phyloP scores from a whole-genome alignment of 1,140 invertebrate species.

The Trypoxylus dichotomus region DNA sequence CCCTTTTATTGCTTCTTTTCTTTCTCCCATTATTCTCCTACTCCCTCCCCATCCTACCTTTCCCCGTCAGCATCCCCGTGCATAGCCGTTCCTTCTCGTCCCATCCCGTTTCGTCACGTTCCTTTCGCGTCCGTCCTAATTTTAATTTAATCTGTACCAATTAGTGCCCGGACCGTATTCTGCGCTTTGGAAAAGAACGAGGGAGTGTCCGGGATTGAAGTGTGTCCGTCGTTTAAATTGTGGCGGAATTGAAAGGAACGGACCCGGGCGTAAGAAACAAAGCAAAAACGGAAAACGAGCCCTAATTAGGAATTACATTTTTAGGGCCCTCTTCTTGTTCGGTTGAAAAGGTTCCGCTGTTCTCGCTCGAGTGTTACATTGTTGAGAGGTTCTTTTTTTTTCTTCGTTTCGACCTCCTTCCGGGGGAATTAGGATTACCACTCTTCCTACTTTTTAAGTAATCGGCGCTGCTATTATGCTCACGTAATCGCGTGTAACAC shows the following conservation, averaged over 20 bases:
- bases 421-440: too few species aligned
- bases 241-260: background rate
- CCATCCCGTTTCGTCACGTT: background rate
- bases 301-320: slow-evolving; percentile 12
- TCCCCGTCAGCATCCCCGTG: background rate
- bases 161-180: background rate
- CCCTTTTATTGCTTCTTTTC: background rate
- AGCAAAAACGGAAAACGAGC: background rate
- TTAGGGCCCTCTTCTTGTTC: background rate
- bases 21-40: background rate
- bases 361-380: background rate
- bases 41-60: background rate
- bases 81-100: background rate
- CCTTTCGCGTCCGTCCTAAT: background rate
- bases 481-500: too few species aligned
- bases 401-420: too few species aligned
- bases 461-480: too few species aligned
- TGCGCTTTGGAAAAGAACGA: background rate
- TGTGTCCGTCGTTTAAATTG: slow-evolving; percentile 16
- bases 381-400: background rate
- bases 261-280: background rate
- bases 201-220: background rate
- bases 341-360: background rate
- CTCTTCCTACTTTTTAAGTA: too few species aligned
- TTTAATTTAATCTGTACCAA: slow-evolving; percentile 19